Conservation (phyloP, 2,113 vertebrate genomes). For the Procapra przewalskii region DNA sequence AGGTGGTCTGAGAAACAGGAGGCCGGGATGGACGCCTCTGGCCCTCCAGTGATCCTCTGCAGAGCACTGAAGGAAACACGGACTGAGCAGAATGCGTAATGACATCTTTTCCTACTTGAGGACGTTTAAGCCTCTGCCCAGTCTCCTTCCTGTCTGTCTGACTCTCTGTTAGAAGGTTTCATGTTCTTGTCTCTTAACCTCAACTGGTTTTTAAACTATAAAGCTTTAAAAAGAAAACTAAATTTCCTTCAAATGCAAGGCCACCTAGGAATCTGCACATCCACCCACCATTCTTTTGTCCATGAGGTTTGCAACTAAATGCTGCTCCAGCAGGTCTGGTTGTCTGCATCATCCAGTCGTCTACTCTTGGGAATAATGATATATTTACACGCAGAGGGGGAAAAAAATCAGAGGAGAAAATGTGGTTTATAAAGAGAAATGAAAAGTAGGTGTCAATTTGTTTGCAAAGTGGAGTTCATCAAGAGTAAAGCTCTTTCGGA, state of each 20-base stretch:
- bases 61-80: fast-evolving
- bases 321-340: neutral
- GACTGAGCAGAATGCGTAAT: neutral
- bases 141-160: neutral
- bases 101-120: neutral
- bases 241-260: neutral
- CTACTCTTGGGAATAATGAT: neutral
- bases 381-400: fast-evolving
- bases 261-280: too few species aligned
- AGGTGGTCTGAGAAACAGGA: too few species aligned
- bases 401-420: neutral
- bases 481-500: neutral
- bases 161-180: neutral
- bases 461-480: neutral
- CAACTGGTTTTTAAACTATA: neutral
- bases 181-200: neutral
- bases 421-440: neutral
- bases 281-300: too few species aligned
- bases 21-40: too few species aligned
- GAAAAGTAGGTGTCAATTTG: neutral
- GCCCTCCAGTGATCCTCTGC: neutral
- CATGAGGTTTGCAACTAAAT: neutral
- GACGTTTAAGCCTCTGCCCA: neutral
- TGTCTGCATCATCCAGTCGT: fast-evolving
- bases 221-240: neutral